Percentiles rank a stretch among this genome's conserved stretches.
Evolutionary conservation across 2,888 invertebrate species (phyloP).

Genomic region (Sinohyriopsis cumingii): DNA sequence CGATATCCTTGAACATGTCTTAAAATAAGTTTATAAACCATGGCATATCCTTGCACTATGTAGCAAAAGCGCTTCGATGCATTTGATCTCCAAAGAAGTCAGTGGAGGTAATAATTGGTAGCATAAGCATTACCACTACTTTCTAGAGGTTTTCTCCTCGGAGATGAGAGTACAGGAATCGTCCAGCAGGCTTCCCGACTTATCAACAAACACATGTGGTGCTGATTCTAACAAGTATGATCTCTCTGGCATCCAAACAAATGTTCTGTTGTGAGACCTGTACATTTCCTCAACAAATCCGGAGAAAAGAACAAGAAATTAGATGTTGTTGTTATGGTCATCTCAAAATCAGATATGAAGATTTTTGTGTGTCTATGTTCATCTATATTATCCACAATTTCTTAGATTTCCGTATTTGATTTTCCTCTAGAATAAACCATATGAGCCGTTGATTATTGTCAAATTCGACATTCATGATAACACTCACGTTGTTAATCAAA

Average conservation of each 20-base stretch:
- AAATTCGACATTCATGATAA: constrained; percentile 12
- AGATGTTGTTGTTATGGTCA: too few relatives aligned
- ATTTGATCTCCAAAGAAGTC: too few relatives aligned
- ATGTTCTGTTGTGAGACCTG: background rate
- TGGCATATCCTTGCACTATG: too few relatives aligned
- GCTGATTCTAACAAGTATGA: constrained; percentile 6
- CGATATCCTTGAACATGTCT: too few relatives aligned
- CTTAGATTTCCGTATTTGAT: constrained; percentile 1
- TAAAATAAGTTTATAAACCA: too few relatives aligned
- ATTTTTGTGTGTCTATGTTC: background rate
- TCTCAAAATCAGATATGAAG: too few relatives aligned
- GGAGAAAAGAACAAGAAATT: background rate
- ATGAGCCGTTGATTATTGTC: constrained; percentile 8
- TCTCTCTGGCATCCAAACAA: constrained; percentile 2
- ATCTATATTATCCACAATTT: background rate
- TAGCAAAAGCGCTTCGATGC: too few relatives aligned
- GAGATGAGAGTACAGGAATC: background rate
- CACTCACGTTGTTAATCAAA: background rate
- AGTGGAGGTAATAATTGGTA: too few relatives aligned
- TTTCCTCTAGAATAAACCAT: constrained; percentile 7
- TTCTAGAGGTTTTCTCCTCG: background rate
- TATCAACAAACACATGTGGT: constrained; percentile 2
- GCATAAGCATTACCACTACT: too few relatives aligned
- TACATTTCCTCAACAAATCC: background rate
- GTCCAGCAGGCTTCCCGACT: background rate